Evolutionary conservation across 2,888 invertebrate genomes (phyloP), one percentile per base, ranked within the genome.

Genomic region (Cheilosia pagana): DNA sequence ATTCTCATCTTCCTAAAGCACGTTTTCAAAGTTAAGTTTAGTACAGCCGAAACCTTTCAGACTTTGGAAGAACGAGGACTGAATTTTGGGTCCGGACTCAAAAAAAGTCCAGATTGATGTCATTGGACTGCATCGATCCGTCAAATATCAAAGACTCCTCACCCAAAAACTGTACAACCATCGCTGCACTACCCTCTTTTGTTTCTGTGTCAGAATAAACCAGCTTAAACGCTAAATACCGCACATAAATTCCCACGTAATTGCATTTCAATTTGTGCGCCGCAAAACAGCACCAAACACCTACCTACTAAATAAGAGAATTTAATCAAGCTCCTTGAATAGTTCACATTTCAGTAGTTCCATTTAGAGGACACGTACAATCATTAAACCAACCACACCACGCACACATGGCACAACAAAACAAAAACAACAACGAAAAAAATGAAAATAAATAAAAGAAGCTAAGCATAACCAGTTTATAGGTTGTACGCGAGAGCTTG

Each of bases 251-350:
- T 14, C 25, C 23, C 14, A 14, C 50, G 31, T 78, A 71, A 78
- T 78, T 71, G 78, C 53, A 81, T 81, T 70, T 63, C 72, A 83
- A 78, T 72, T 57, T 57, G 55, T 63, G 59, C 28, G 41, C 45
- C 16, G 19, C 21, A 52, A 31, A 31, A 48, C 48, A 35, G 8
- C 45, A 45, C 8, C 16, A 8, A 45, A 8, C 16, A 45, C 16
- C 8, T 10, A 19, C 45, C n/a, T 53, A 53, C 53, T 55, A 78
- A 77, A 81, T 65, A 65, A 71, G 60, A 67, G 45, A 82, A 82
- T 82, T 78, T 62, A 77, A 78, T 72, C 72, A 77, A 82, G 55
- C 72, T 68, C 62, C 62, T 68, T 62, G 41, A 50, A 78, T 83
- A 43, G 57, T 67, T 78, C 45, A 63, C 78, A 55, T 60, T 62